Base-by-base conservation (phyloP, 2,797 vertebrate genomes). In the Thaleichthys pacificus region DNA sequence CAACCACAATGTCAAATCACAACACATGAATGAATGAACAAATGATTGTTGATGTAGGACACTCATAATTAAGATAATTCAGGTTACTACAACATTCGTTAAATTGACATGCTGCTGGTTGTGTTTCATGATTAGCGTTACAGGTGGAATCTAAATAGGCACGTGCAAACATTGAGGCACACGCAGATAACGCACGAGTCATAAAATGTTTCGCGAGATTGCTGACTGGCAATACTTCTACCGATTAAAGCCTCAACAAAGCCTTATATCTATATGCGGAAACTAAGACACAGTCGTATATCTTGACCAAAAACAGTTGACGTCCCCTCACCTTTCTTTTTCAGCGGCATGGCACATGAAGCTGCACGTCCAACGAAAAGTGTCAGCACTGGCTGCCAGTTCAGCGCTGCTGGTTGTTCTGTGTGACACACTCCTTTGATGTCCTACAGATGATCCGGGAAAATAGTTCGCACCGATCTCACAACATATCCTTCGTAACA, bases 261-360 rank as follows among this genome's bases (percentile, higher is more conserved):
- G 8, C 49, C 47, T 12, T 51, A 1, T 17, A 17, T 14, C 0
- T 15, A 17, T 51, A 15, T 51, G 49, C 49, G 15, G 49, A 51
- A 51, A 51, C 49, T 8, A 8, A 35, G 12, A 47, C 42, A 47
- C 42, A 42, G 11, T 47, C 42, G 9, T 47, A 12, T 5, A 56
- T 7, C 51, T 56, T n/a, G 19, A 68, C 5, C 56, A 30, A 56
- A 68, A 19, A 35, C 28, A 26, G 30, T 35, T 21, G 19, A 47
- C 22, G 21, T 56, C 56, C n/a, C 22, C 66, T 68, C 28, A 68
- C 66, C 66, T 68, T 58, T 68, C 54, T 58, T 56, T 57, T 15
- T 56, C 51, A 68, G 30, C 5, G 66, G 66, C 66, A 68, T 68
- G 51, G 49, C 54, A 57, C 28, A 51, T 68, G 54, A 51, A 68